A percentile compares a stretch with the other conserved stretches of the same genome.
Evolutionary conservation across 2,797 vertebrate genomes (phyloP).

Genomic region (Platalea minor): DNA sequence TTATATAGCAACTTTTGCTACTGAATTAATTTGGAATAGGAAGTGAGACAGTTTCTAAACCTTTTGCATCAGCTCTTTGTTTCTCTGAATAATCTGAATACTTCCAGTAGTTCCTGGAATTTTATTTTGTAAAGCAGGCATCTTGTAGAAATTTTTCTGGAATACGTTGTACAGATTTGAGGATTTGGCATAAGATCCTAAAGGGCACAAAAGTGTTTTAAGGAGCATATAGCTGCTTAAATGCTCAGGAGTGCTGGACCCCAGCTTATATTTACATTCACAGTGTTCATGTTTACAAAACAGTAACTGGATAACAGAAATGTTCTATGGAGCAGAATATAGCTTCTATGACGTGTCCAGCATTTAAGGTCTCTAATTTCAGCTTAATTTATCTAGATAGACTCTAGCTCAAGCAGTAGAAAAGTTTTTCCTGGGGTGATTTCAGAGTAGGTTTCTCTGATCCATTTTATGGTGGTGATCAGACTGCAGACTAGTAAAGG

Average conservation of each 20-base stretch:
- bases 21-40: constrained; percentile 5
- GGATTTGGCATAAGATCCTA: neutral
- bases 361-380: neutral
- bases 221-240: neutral
- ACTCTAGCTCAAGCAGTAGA: neutral
- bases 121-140: neutral
- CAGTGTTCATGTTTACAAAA: neutral
- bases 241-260: neutral
- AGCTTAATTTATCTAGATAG: neutral
- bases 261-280: neutral
- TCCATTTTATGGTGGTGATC: neutral
- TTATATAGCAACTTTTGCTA: constrained; percentile 2
- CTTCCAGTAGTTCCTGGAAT: neutral
- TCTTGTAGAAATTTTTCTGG: neutral
- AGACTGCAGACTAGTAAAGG: neutral
- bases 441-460: neutral
- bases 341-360: neutral
- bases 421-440: neutral
- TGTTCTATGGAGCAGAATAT: neutral
- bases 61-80: constrained; percentile 25
- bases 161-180: neutral
- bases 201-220: neutral
- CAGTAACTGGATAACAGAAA: neutral
- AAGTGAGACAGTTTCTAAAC: constrained; percentile 18
- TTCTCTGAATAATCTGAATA: constrained; percentile 4